Conservation (phyloP, 2,888 invertebrate species). For the Dolichopus griseipennis region DNA sequence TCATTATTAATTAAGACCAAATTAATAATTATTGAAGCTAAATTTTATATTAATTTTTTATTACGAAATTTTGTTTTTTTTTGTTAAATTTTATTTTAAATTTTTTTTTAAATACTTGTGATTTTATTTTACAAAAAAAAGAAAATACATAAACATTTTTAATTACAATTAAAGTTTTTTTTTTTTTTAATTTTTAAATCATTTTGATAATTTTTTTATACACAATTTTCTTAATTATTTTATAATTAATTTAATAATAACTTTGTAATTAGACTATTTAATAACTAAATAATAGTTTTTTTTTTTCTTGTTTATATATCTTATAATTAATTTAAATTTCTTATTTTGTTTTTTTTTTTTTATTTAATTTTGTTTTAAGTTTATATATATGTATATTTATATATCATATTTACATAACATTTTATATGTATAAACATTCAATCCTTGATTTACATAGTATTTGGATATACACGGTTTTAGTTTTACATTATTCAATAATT, state of each 20-base stretch:
- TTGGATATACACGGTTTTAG: too few relatives aligned
- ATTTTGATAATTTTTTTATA: constrained; percentile 19
- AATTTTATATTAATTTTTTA: too few relatives aligned
- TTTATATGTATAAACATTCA: too few relatives aligned
- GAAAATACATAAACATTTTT: background rate
- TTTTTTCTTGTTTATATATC: background rate
- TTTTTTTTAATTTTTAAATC: constrained; percentile 4
- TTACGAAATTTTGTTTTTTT: too few relatives aligned
- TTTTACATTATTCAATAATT: too few relatives aligned
- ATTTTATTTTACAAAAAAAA: too few relatives aligned
- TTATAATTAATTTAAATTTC: background rate
- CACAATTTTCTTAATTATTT: constrained; percentile 10
- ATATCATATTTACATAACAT: background rate
- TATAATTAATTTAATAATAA: constrained; percentile 18
- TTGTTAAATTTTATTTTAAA: too few relatives aligned
- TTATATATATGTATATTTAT: constrained; percentile 1
- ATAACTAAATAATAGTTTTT: background rate
- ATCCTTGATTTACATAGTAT: too few relatives aligned
- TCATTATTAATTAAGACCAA: too few relatives aligned
- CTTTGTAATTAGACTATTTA: background rate
- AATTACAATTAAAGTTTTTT: constrained; percentile 2
- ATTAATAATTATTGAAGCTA: too few relatives aligned
- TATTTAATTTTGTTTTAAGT: constrained; percentile 14
- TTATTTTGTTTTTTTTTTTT: constrained; percentile 13
- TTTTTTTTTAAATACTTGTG: too few relatives aligned